These are phyloP conservation scores for Pseudochromis fuscus DNA, from an alignment of 2,797 vertebrate species.

Conservation along the genomic window DNA sequence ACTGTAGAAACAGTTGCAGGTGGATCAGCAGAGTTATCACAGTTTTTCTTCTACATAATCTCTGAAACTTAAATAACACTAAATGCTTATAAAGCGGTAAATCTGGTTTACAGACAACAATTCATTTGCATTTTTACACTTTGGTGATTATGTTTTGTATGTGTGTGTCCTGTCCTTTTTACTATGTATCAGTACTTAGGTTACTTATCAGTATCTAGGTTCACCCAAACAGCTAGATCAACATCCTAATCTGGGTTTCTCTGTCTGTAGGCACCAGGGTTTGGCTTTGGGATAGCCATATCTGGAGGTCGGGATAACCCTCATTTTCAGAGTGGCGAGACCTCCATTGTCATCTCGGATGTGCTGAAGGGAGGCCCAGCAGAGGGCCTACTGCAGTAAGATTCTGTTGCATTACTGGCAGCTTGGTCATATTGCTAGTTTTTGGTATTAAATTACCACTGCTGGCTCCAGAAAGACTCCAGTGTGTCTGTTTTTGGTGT, in stretches of 20 bases:
- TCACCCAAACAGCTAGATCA: neutral
- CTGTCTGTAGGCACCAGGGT: constrained; percentile 92
- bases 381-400: constrained; percentile 98
- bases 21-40: constrained; percentile 18
- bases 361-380: constrained; percentile 98
- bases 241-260: constrained; percentile 29
- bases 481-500: constrained; percentile 55
- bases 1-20: constrained; percentile 32
- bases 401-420: constrained; percentile 38
- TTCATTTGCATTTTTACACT: neutral
- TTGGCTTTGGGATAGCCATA: constrained; percentile 99
- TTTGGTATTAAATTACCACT: constrained; percentile 53
- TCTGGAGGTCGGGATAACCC: constrained; percentile 99
- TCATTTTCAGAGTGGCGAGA: constrained; percentile 99
- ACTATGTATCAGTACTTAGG: too few species aligned
- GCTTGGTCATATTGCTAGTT: constrained; percentile 33
- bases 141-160: neutral
- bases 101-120: constrained; percentile 1
- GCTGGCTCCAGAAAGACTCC: constrained; percentile 51
- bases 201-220: constrained; percentile 10
- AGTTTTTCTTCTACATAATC: constrained; percentile 11
- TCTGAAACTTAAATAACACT: neutral
- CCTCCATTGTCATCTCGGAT: constrained; percentile 98
- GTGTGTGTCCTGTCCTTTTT: neutral
- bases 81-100: neutral